Percentiles rank a stretch among this genome's conserved stretches.
Evolutionary conservation across 2,888 invertebrate species (phyloP).

Genomic region (Leucophora obtusa): DNA sequence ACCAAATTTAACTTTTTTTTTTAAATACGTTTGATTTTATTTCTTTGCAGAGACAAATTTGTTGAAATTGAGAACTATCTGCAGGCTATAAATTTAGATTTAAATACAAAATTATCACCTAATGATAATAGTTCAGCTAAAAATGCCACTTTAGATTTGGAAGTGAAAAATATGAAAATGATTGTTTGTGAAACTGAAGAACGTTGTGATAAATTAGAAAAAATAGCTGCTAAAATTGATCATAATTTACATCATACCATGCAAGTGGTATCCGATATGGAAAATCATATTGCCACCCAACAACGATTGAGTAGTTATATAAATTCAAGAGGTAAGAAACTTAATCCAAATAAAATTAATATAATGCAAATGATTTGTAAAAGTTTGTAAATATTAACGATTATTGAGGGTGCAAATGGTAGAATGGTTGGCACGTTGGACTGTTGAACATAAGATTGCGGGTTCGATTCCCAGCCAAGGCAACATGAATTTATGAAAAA

Average conservation of each 20-base stretch:
- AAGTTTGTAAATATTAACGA: too few relatives aligned
- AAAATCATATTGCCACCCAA: constrained; percentile 76
- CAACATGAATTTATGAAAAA: too few relatives aligned
- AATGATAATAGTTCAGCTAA: constrained; percentile 78
- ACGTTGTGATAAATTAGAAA: constrained; percentile 79
- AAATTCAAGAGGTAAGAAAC: constrained; percentile 74
- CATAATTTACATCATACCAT: constrained; percentile 78
- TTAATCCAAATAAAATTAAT: too few relatives aligned
- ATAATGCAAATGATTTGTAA: too few relatives aligned
- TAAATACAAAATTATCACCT: constrained; percentile 71
- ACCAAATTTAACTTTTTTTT: background rate
- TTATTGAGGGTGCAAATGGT: too few relatives aligned
- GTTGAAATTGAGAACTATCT: constrained; percentile 73
- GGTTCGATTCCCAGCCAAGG: too few relatives aligned
- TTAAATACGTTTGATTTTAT: background rate
- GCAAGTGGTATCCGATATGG: constrained; percentile 79
- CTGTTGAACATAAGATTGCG: too few relatives aligned
- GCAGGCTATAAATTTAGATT: constrained; percentile 72
- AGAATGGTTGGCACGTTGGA: too few relatives aligned
- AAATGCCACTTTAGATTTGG: constrained; percentile 79
- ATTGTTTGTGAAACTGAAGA: constrained; percentile 80
- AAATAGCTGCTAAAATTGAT: constrained; percentile 77
- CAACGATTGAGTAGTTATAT: constrained; percentile 75
- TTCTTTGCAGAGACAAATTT: constrained; percentile 71
- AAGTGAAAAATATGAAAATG: constrained; percentile 80